Evolutionary conservation across 2,888 invertebrate genomes (phyloP), one percentile per base, ranked within the genome.

Genomic region (Ophioninae sp.): DNA sequence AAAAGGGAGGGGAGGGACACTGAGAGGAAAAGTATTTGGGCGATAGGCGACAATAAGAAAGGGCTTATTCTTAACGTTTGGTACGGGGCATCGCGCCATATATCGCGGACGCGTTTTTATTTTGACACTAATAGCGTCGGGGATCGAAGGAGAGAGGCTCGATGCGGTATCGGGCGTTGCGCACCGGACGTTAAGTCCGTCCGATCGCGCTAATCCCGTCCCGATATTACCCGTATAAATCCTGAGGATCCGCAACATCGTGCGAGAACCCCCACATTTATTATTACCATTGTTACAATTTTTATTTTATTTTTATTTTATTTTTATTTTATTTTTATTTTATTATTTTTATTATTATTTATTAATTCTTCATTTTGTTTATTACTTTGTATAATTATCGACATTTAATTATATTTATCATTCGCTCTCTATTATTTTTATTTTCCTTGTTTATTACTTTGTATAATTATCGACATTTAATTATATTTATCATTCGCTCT

Each of bases 101-200:
- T 91, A 92, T 91, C 91, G 90, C 90, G 89, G 90, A 90, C 90
- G 92, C 91, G 92, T 92, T 93, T 93, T 93, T 92, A 92, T 92
- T 92, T 92, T 91, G 92, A 92, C 92, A 91, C 91, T 92, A 93
- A 93, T 92, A 92, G 92, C 92, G 89, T 87, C 88, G n/a, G 72
- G 65, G 87, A 79, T 78, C 81, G 81, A 77, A 79, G 41, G 78
- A 78, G 84, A 87, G 59, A 57, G 74, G 41, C 64, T 70, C 70
- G 64, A 70, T 79, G 78, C 70, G 90, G 88, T 92, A 92, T 91
- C 92, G 91, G 89, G 79, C 79, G 59, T 86, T 88, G 88, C 87
- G 89, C 89, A 89, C 89, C 89, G 88, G 90, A 91, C 90, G 91
- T 89, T 21, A 90, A 90, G 91, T 91, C 89, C 89, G 89, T 90